These are phyloP conservation scores for Lasiurus borealis DNA, from an alignment of 2,113 vertebrate species.

Conservation along the genomic window DNA sequence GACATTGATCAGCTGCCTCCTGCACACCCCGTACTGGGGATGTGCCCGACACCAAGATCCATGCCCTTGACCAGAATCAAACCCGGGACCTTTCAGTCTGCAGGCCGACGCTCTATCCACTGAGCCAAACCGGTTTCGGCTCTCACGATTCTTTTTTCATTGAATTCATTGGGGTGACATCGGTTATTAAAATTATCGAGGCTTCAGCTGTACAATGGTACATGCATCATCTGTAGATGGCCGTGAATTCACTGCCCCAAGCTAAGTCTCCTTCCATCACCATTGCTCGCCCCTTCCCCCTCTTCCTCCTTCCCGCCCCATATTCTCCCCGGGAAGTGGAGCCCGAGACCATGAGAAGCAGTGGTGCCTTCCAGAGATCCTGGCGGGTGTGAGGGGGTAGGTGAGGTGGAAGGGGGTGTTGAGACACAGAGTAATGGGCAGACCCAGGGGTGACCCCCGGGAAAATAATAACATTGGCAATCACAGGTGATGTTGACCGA, in stretches of 20 bases:
- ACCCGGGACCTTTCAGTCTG: too few species aligned
- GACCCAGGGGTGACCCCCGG: too few species aligned
- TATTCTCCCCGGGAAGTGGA: background rate
- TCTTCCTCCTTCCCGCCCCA: background rate
- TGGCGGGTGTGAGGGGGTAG: background rate
- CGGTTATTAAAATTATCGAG: background rate
- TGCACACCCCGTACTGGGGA: too few species aligned
- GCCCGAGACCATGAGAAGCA: background rate
- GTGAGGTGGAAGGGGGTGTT: too few species aligned
- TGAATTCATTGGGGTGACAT: background rate
- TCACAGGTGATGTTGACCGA: background rate
- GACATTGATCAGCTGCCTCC: too few species aligned
- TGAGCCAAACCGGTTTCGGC: too few species aligned
- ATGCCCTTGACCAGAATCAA: too few species aligned
- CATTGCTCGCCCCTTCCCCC: background rate
- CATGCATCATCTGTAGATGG: background rate
- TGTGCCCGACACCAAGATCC: too few species aligned
- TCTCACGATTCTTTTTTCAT: background rate
- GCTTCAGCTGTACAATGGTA: background rate
- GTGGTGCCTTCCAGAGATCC: accelerated
- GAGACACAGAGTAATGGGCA: background rate
- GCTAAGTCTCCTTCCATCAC: background rate
- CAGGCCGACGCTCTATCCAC: too few species aligned
- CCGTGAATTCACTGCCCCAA: background rate
- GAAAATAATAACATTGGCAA: background rate